Base-by-base conservation (phyloP, 1,140 invertebrate genomes). In the Aphidius ervi region DNA sequence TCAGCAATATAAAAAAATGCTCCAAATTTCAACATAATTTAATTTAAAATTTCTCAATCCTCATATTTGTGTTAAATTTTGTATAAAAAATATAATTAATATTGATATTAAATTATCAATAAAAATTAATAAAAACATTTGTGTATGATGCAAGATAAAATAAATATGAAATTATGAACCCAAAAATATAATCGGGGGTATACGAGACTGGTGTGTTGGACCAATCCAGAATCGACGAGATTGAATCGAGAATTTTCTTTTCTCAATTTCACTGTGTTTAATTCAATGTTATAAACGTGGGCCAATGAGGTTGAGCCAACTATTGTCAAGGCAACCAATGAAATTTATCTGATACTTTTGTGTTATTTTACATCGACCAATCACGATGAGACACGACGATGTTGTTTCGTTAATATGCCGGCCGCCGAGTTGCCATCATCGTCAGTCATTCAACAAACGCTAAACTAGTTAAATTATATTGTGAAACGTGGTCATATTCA, bases 231-330 rank as follows among this genome's bases (percentile, higher is more conserved):
- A 56, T n/a, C 41, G 42, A 39, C 23, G 23, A 31, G 23, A 31
- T 31, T 31, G 23, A 31, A 31, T 31, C 55, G 31, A 54, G 59
- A 64, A 67, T 53, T 63, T 68, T 67, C 62, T 63, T 23, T 10
- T 40, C 5, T 7, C 69, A 66, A 62, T 69, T 68, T 70, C 37
- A 59, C 59, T 49, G 8, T 48, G 45, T 16, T 16, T 16, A 16
- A 16, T 16, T 16, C 16, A 16, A 16, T 16, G 16, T 16, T 6
- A 55, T 62, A 63, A 64, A 83, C 82, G 82, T 84, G 83, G 80
- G 77, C 83, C 82, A 83, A 84, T 83, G 48, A 62, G 9, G 55
- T 52, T 10, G 9, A 61, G 81, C 78, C 82, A 84, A 80, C 79
- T 80, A 72, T 70, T 61, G 67, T 9, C n/a, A 37, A 9, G 9